Evolutionary conservation across 1,140 invertebrate species (phyloP), one percentile per base, ranked within the genome.

Genomic region (Achatina immaculata): DNA sequence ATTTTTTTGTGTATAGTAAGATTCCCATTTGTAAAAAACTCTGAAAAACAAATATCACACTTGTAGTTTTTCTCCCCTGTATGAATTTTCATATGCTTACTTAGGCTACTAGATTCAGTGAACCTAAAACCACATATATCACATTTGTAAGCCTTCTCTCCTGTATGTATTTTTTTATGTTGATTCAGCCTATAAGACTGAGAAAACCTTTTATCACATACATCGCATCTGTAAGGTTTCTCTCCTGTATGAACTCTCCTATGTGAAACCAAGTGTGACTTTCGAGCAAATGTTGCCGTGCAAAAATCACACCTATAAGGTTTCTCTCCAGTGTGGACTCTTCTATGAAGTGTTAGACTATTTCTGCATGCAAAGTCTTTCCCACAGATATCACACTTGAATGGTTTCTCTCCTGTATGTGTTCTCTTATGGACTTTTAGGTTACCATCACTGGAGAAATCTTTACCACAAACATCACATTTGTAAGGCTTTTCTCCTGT

Each of bases 361-460:
- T n/a, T 19, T 3, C 31, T 6, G 9, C 36, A 34, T 4, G 36
- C 24, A 40, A 36, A 69, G 16, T 19, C 36, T 11, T 7, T 69
- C 9, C 36, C 11, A 40, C 66, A 69, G 11, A 36, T 7, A 19
- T 7, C 11, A 24, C 34, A 36, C 7, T 69, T 36, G 24, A 4
- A 69, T 4, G 3, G n/a, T n/a, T 71, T 34, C 24, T 71, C 72
- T 74, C 96, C 95, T 0, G 96, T 96, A 88, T 97, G 96, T 86
- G 96, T 97, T 40, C 96, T 93, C 0, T 96, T 95, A 89, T 97
- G 96, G 69, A 96, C 91, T 89, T 96, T 96, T 31, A 97, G 92
- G 88, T 96, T 96, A 91, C 96, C 95, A 89, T 34, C 36, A 21
- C 62, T 21, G 7, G 6, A n/a, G 40, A 76, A 36, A 19, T 78